Percentiles rank a stretch among this genome's conserved stretches.
These are phyloP conservation scores for Mirounga angustirostris DNA, from an alignment of 2,113 vertebrate species.

Conservation along the genomic window DNA sequence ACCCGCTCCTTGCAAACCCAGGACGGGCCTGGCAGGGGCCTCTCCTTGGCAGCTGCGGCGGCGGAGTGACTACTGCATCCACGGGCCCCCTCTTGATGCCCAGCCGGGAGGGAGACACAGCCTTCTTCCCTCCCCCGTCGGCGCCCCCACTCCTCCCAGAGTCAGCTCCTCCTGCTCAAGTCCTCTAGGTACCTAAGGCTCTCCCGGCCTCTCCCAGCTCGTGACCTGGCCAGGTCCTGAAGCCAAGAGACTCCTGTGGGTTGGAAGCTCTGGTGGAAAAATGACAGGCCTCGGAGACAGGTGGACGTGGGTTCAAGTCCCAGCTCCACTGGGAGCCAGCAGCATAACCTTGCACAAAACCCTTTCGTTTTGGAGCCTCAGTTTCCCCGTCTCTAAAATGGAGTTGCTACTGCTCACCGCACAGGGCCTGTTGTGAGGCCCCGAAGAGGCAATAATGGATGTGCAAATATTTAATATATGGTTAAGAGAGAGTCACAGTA, in stretches of 20 bases:
- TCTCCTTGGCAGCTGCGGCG: constrained; percentile 19
- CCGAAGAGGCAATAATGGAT: constrained; percentile 36
- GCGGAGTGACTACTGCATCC: constrained; percentile 48
- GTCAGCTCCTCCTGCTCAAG: background rate
- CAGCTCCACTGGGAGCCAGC: constrained; percentile 39
- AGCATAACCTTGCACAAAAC: constrained; percentile 61
- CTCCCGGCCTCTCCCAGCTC: constrained; percentile 3
- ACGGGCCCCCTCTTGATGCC: constrained; percentile 23
- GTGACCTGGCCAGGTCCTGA: background rate
- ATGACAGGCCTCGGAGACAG: background rate
- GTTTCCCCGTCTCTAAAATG: constrained; percentile 68
- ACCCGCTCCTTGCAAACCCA: constrained; percentile 78
- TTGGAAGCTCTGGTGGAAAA: constrained; percentile 36
- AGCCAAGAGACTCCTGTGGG: constrained; percentile 6
- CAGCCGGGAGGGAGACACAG: background rate
- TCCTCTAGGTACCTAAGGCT: constrained; percentile 15
- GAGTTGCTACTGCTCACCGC: constrained; percentile 34
- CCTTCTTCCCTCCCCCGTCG: background rate
- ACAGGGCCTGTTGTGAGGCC: constrained; percentile 18
- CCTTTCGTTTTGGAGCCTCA: constrained; percentile 39
- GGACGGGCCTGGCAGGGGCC: constrained; percentile 66
- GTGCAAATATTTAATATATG: constrained; percentile 31
- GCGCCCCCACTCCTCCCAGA: background rate
- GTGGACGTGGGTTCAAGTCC: constrained; percentile 34
- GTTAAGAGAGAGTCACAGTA: constrained; percentile 45